Base-by-base conservation (phyloP, 2,113 vertebrate genomes). In the Syngnathus floridae region DNA sequence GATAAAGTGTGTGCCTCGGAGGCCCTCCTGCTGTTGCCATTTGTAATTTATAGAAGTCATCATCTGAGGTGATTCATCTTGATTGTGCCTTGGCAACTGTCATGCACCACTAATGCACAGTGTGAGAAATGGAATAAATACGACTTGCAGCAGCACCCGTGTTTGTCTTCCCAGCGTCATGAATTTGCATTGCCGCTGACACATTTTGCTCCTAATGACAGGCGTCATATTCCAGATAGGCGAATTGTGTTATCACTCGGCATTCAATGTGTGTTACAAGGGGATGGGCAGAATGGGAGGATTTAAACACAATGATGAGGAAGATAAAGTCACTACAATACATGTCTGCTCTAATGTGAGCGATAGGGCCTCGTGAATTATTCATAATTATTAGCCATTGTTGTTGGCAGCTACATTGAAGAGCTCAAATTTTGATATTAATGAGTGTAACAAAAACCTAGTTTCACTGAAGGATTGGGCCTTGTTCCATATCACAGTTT, bases 41-140 rank as follows among this genome's bases (percentile, higher is more conserved):
- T 88, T 90, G 87, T 87, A 84, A 87, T 87, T 89, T 89, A 88
- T 88, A 77, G 74, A 84, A 80, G 76, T 82, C 83, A 80, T 85
- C 73, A 81, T 86, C 56, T 57, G 74, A 72, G 59, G 83, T 70
- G 41, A 90, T 91, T 76, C 22, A 66, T 91, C 89, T 89, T 89
- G 85, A 91, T 90, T 89, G 84, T 75, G 79, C 86, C 77, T 72
- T 64, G 73, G 86, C 78, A 83, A 84, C 88, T 84, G 83, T 86
- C 80, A 79, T 82, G 81, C 82, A 84, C 80, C 78, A 73, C 80
- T 85, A 88, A 88, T 81, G 81, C 76, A 69, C 75, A 72, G 82
- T 68, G 82, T 69, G 72, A 84, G 82, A 66, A 73, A 73, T 74
- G 83, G 85, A 81, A 81, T 85, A 74, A 82, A 89, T 79, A 82